phyloP scores from a whole-genome alignment of 2,113 vertebrate species.

The Micronycteris hirsuta region DNA sequence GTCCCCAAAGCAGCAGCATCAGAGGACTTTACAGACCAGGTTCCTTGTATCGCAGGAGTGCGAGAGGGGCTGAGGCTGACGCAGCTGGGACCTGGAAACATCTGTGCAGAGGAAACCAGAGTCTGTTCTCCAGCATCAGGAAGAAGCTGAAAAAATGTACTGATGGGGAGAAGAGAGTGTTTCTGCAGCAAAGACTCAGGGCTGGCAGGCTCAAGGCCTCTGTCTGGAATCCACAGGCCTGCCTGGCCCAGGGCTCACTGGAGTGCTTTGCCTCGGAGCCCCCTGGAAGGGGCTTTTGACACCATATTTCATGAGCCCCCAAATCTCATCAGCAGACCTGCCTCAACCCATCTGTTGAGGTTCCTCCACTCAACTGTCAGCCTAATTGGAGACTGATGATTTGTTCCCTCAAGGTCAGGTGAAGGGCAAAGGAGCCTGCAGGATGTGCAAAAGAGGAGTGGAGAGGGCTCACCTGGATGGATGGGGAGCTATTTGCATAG shows the following conservation, averaged over 20 bases:
- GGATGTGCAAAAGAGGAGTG: neutral
- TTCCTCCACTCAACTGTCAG: constrained; percentile 23
- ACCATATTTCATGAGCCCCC: neutral
- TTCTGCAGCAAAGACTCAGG: neutral
- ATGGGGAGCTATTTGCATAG: neutral
- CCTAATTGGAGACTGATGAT: neutral
- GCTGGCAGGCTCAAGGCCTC: neutral
- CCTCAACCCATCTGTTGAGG: neutral
- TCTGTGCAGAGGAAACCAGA: neutral
- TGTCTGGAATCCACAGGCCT: neutral
- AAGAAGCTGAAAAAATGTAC: neutral
- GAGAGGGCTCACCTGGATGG: neutral
- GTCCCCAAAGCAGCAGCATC: neutral
- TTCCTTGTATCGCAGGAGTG: neutral
- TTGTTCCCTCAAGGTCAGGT: constrained; percentile 23
- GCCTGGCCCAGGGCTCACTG: neutral
- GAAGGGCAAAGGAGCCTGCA: neutral
- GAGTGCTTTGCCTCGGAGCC: neutral
- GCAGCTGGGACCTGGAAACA: neutral
- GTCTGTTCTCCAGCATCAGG: neutral
- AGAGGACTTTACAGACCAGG: neutral
- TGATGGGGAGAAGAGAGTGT: neutral
- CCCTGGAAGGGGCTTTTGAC: neutral
- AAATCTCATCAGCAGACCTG: neutral
- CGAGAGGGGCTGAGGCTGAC: neutral